Conservation (phyloP, 1,140 invertebrate species). For the Carposina sasakii region DNA sequence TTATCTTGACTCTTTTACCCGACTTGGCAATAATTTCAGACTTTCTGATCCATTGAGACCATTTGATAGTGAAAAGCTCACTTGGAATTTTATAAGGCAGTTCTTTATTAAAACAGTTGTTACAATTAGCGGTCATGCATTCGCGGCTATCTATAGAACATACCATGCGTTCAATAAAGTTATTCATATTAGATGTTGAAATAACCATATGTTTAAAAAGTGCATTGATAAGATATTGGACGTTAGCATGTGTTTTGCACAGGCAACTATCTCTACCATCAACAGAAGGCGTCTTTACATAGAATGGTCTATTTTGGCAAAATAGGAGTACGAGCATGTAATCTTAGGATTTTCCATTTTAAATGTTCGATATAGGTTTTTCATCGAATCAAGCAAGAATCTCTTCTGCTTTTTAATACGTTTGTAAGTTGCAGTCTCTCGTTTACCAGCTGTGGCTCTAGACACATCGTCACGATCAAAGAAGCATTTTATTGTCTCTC, state of each 20-base stretch:
- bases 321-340: constrained; percentile 9
- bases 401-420: constrained; percentile 19
- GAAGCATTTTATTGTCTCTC: constrained; percentile 6
- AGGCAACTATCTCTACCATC: constrained; percentile 12
- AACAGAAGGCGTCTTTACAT: constrained; percentile 7
- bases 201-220: background rate
- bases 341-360: constrained; percentile 11
- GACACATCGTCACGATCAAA: constrained; percentile 16
- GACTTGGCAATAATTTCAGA: too few relatives aligned
- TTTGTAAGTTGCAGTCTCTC: constrained; percentile 12
- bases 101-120: too few relatives aligned
- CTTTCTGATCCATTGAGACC: too few relatives aligned
- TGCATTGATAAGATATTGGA: constrained; percentile 3
- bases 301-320: constrained; percentile 19
- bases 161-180: background rate
- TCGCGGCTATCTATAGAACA: too few relatives aligned
- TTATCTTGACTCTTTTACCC: too few relatives aligned
- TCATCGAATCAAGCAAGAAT: constrained; percentile 12
- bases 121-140: too few relatives aligned
- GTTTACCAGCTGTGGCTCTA: constrained; percentile 17
- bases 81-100: too few relatives aligned
- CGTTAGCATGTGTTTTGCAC: constrained; percentile 19
- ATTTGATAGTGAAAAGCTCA: too few relatives aligned
- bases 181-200: background rate
- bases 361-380: constrained; percentile 17